These are phyloP conservation scores for Hypsopygia costalis DNA, from an alignment of 2,888 invertebrate species.

Conservation along the genomic window DNA sequence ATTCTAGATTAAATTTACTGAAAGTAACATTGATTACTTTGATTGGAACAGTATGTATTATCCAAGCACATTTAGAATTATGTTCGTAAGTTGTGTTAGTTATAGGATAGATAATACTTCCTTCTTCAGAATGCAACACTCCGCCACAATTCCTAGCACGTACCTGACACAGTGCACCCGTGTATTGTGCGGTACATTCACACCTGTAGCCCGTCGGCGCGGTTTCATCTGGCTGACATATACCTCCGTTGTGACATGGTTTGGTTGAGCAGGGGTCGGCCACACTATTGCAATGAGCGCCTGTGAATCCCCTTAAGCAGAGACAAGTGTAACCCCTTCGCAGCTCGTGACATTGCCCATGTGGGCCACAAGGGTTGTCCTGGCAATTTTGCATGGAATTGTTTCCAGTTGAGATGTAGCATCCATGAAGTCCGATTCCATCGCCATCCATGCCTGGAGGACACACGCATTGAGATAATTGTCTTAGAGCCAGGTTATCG, in stretches of 20 bases:
- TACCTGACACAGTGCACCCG: slow-evolving; percentile 84
- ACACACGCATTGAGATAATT: slow-evolving; percentile 87
- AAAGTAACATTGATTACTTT: slow-evolving; percentile 91
- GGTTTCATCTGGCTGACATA: slow-evolving; percentile 75
- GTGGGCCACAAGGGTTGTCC: slow-evolving; percentile 75
- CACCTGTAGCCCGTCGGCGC: slow-evolving; percentile 72
- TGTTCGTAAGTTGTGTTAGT: slow-evolving; percentile 78
- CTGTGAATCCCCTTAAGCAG: slow-evolving; percentile 82
- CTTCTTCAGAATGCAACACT: slow-evolving; percentile 65
- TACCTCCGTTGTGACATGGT: slow-evolving; percentile 92
- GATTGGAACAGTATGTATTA: slow-evolving; percentile 83
- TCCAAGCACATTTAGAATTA: slow-evolving; percentile 89
- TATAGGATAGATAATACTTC: slow-evolving; percentile 84
- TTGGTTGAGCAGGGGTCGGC: slow-evolving; percentile 80
- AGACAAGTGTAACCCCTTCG: slow-evolving; percentile 74
- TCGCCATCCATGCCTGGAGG: slow-evolving; percentile 88
- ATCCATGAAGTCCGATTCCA: slow-evolving; percentile 90
- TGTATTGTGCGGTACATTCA: slow-evolving; percentile 83
- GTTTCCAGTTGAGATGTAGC: slow-evolving; percentile 60
- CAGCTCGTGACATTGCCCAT: slow-evolving; percentile 81
- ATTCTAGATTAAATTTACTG: slow-evolving; percentile 87
- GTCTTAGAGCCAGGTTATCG: slow-evolving; percentile 81
- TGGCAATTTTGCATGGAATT: slow-evolving; percentile 56
- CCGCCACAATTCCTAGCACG: slow-evolving; percentile 63
- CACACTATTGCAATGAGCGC: slow-evolving; percentile 77